Conservation (phyloP, 1,140 invertebrate genomes). For the Bacillus rossius region DNA sequence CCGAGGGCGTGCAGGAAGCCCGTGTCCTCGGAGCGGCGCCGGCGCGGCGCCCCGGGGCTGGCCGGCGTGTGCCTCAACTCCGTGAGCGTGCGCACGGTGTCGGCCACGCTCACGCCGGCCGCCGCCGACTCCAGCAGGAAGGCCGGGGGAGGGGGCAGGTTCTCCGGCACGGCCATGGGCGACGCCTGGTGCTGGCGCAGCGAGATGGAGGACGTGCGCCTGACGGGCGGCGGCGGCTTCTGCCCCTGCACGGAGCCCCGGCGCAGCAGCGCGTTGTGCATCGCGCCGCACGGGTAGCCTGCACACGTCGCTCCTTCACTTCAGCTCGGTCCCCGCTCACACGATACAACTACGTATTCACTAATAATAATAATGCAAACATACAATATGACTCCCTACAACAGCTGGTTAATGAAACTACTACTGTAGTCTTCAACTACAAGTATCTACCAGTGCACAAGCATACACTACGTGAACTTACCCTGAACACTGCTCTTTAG, state of each 20-base stretch:
- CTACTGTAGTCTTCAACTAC: too few species aligned
- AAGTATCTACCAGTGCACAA: too few species aligned
- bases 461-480: too few species aligned
- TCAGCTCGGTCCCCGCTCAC: too few species aligned
- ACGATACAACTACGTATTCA: too few species aligned
- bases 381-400: too few species aligned
- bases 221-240: slow-evolving; percentile 77
- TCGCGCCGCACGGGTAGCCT: slow-evolving; percentile 40
- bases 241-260: slow-evolving; percentile 56
- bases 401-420: too few species aligned
- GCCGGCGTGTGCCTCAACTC: slow-evolving; percentile 81
- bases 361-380: too few species aligned
- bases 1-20: slow-evolving; percentile 70
- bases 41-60: slow-evolving; percentile 69
- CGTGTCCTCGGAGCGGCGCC: slow-evolving; percentile 31
- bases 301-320: too few species aligned
- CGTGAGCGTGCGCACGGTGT: slow-evolving; percentile 78
- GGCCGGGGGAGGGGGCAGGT: slow-evolving; percentile 76
- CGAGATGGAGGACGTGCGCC: slow-evolving; percentile 79
- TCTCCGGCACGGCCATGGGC: slow-evolving; percentile 46
- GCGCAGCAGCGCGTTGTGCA: slow-evolving; percentile 43
- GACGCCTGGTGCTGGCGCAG: slow-evolving; percentile 5
- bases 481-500: too few species aligned
- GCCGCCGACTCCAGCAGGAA: slow-evolving; percentile 63
- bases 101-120: slow-evolving; percentile 61